These are phyloP conservation scores for Ommatoiulus sabulosus DNA, from an alignment of 2,888 invertebrate species.

Conservation along the genomic window DNA sequence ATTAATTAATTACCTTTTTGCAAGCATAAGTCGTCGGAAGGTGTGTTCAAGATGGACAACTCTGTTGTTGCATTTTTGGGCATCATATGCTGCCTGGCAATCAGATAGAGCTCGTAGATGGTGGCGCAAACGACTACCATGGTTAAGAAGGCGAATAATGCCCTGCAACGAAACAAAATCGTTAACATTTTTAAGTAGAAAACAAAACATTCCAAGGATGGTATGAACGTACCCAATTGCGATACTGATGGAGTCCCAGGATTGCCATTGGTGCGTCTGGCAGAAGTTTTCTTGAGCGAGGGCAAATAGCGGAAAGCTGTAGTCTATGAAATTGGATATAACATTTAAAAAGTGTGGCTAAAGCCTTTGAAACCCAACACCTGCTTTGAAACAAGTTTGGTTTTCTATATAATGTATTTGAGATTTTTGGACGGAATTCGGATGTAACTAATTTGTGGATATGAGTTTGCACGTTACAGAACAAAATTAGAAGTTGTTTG, in stretches of 20 bases:
- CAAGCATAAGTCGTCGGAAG: background rate
- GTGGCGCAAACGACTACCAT: constrained; percentile 1
- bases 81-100: background rate
- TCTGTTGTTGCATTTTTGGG: background rate
- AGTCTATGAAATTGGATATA: background rate
- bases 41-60: background rate
- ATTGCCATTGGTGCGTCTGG: background rate
- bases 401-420: no score
- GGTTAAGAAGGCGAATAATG: background rate
- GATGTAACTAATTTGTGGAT: no score
- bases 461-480: no score
- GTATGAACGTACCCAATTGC: constrained; percentile 22
- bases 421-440: no score
- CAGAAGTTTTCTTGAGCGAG: constrained; percentile 47
- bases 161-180: background rate
- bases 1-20: background rate
- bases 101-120: constrained; percentile 16
- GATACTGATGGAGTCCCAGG: constrained; percentile 12
- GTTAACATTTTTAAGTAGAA: background rate
- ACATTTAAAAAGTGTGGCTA: no score
- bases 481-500: no score
- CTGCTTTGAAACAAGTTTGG: no score
- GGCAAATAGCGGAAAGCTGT: constrained; percentile 8
- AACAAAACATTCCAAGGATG: no score
- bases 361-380: no score